These are phyloP conservation scores for Thrips palmi DNA, from an alignment of 1,140 invertebrate species.

Conservation along the genomic window DNA sequence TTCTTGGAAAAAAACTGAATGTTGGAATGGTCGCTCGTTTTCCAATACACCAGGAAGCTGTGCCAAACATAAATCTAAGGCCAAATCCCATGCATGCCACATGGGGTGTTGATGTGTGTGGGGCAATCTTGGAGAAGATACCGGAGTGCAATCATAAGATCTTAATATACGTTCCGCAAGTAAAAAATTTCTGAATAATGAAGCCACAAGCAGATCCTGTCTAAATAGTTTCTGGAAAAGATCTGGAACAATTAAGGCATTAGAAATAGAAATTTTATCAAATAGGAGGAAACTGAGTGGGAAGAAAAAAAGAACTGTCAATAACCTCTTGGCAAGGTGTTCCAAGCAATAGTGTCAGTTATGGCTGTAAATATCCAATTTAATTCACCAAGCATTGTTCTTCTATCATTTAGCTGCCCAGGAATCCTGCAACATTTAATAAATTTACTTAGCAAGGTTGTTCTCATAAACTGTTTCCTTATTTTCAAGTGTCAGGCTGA, in stretches of 20 bases:
- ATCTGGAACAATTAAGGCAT: slow-evolving; percentile 44
- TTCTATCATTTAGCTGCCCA: slow-evolving; percentile 80
- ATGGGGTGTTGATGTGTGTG: slow-evolving; percentile 79
- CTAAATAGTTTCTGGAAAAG: slow-evolving; percentile 93
- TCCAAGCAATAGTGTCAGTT: slow-evolving; percentile 99
- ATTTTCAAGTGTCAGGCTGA: too few relatives aligned
- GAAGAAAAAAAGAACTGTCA: slow-evolving; percentile 6
- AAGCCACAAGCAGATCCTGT: slow-evolving; percentile 94
- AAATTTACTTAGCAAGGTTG: slow-evolving; percentile 11
- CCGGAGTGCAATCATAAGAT: slow-evolving; percentile 89
- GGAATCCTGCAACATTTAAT: slow-evolving; percentile 53
- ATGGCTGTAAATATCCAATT: slow-evolving; percentile 99
- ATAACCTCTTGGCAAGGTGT: slow-evolving; percentile 66
- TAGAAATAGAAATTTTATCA: slow-evolving; percentile 11
- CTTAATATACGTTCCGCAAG: slow-evolving; percentile 91
- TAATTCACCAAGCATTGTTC: slow-evolving; percentile 94
- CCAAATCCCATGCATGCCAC: slow-evolving; percentile 96
- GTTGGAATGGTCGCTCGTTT: slow-evolving; percentile 41
- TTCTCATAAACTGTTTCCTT: slow-evolving; percentile 7
- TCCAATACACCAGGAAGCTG: slow-evolving; percentile 66
- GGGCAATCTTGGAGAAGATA: slow-evolving; percentile 78
- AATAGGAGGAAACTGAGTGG: not conserved
- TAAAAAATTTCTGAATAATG: slow-evolving; percentile 92
- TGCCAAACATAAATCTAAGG: slow-evolving; percentile 78
- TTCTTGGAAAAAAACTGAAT: slow-evolving; percentile 92